Percentiles rank a stretch among this genome's conserved stretches.
phyloP scores from a whole-genome alignment of 2,888 invertebrate genomes.

The Drosophila maculinotata region DNA sequence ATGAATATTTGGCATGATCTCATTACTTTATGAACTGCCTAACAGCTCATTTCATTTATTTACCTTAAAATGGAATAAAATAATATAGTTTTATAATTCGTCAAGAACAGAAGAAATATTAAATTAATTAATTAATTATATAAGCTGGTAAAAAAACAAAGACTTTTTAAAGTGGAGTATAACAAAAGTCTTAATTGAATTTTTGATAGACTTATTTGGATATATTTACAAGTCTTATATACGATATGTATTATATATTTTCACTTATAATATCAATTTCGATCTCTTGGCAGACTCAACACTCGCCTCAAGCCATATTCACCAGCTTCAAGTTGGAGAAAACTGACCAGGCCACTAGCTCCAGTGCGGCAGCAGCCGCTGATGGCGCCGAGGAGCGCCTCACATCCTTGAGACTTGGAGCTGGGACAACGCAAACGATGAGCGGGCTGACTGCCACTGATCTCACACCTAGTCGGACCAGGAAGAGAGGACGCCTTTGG shows the following conservation, averaged over 20 bases:
- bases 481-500: constrained; percentile 59
- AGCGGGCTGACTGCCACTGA: constrained; percentile 39
- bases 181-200: too few species aligned
- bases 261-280: not conserved
- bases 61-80: too few species aligned
- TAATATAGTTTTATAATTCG: too few species aligned
- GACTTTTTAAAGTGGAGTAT: too few species aligned
- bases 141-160: too few species aligned
- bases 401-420: constrained; percentile 6
- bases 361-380: not conserved
- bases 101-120: too few species aligned
- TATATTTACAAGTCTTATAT: too few species aligned
- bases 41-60: not conserved
- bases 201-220: too few species aligned
- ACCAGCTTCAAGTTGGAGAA: constrained; percentile 97
- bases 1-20: constrained; percentile 17
- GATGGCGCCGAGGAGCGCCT: constrained; percentile 20
- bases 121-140: too few species aligned
- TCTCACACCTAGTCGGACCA: constrained; percentile 67
- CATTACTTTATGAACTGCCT: constrained; percentile 2
- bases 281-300: constrained; percentile 85
- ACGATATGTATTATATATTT: not conserved
- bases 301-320: constrained; percentile 95
- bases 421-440: constrained; percentile 7
- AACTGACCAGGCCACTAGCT: constrained; percentile 36